Evolutionary conservation across 2,888 invertebrate genomes (phyloP), one percentile per base, ranked within the genome.

Genomic region (Xestoiulus laeticollis): DNA sequence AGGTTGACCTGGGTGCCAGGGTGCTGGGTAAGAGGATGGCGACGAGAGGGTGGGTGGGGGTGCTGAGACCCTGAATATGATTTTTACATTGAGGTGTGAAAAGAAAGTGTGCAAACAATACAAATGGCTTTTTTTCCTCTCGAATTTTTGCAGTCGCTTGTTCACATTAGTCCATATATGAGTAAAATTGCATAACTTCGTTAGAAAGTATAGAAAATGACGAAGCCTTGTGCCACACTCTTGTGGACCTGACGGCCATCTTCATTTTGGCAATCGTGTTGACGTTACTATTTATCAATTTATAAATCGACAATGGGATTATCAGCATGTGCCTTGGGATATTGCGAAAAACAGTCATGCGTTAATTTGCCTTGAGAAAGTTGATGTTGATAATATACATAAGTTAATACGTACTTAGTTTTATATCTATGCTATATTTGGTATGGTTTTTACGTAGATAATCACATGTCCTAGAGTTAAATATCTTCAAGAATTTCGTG

Each of bases 121-220:
- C 26, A 22, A 10, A 78, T 30, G 78, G 78, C 30, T 26, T 78
- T 78, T 78, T 30, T 26, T 22, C 22, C 30, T 78, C 78, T 59
- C 22, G 78, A 78, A 78, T 78, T 78, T 26, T 78, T 78, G 78
- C 78, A 78, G 78, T 78, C 78, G 78, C 78, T 78, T 30, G 78
- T 78, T 78, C 78, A 30, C 78, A 78, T 78, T 78, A 78, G 78
- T 78, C 78, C 78, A 78, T 30, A 78, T 78, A 78, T 78, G 78
- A 78, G 78, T 78, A 78, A 78, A 78, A 78, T 78, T 78, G 78
- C 78, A 78, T 78, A 78, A 78, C 78, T 78, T 78, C 78, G 78
- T 68, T 68, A 68, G 22, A 68, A 68, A 48, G 19, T 22, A 5
- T 16, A 26, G 30, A 78, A 78, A 78, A 30, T 78, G 78, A 14